A percentile compares a stretch with the other conserved stretches of the same genome.
phyloP scores from a whole-genome alignment of 1,140 invertebrate genomes.

The Cepaea nemoralis region DNA sequence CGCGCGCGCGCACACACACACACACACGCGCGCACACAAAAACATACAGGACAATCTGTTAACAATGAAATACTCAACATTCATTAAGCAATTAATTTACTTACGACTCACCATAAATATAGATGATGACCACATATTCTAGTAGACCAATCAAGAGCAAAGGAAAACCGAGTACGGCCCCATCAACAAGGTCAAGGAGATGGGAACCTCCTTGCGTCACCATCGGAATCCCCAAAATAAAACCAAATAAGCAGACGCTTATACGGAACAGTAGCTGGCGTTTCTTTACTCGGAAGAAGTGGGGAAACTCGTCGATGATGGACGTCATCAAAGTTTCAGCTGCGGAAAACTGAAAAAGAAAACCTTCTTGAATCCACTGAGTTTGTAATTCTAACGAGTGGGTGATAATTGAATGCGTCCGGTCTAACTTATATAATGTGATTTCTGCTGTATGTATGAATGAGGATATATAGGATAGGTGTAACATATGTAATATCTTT shows the following conservation, averaged over 20 bases:
- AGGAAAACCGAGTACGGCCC: slow-evolving; percentile 87
- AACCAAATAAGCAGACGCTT: slow-evolving; percentile 35
- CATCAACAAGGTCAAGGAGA: slow-evolving; percentile 86
- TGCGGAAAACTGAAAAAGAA: slow-evolving; percentile 41
- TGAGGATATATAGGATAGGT: too few species aligned
- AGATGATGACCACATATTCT: slow-evolving; percentile 83
- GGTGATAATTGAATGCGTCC: too few species aligned
- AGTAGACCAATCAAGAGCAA: slow-evolving; percentile 81
- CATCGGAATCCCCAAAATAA: slow-evolving; percentile 47
- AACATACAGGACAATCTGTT: too few species aligned
- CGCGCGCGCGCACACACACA: too few species aligned
- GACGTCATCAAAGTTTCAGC: slow-evolving; percentile 45
- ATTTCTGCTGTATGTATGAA: too few species aligned
- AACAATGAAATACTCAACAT: too few species aligned
- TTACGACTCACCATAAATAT: slow-evolving; percentile 79
- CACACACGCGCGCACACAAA: too few species aligned
- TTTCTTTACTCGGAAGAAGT: slow-evolving; percentile 17
- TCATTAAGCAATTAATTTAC: too few species aligned
- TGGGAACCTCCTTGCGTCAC: slow-evolving; percentile 79
- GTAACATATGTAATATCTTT: too few species aligned
- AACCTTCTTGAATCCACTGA: too few species aligned
- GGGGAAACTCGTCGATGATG: slow-evolving; percentile 44
- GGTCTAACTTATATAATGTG: too few species aligned
- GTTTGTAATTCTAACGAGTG: too few species aligned
- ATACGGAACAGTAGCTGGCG: slow-evolving; percentile 34